A percentile compares a stretch with the other conserved stretches of the same genome.
phyloP scores from a whole-genome alignment of 2,888 invertebrate genomes.

The Gasteruption jaculator region DNA sequence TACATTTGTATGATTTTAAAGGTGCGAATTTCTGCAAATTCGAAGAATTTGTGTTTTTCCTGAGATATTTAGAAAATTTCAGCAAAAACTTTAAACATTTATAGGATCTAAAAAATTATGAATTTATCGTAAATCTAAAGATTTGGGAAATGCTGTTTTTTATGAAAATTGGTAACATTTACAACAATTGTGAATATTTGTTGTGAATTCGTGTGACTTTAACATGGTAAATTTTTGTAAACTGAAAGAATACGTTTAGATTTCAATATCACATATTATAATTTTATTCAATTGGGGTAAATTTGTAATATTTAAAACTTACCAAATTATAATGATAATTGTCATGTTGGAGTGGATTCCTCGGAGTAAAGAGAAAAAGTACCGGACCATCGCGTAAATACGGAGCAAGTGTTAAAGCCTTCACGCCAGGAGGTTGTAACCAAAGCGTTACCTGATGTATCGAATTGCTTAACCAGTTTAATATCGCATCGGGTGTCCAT shows the following conservation, averaged over 20 bases:
- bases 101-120: neutral
- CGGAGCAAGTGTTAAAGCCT: slow-evolving; percentile 65
- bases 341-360: slow-evolving; percentile 64
- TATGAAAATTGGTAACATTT: neutral
- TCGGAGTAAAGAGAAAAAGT: slow-evolving; percentile 73
- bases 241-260: no score
- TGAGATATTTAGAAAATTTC: no score
- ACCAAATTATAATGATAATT: slow-evolving; percentile 71
- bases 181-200: neutral
- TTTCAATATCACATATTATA: neutral
- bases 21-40: slow-evolving; percentile 4
- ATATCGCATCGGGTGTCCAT: slow-evolving; percentile 54
- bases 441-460: slow-evolving; percentile 63
- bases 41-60: slow-evolving; percentile 9
- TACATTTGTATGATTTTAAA: no score
- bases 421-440: slow-evolving; percentile 68
- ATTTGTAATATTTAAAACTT: slow-evolving; percentile 26
- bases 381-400: slow-evolving; percentile 68
- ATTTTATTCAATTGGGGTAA: no score
- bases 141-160: neutral
- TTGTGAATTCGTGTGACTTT: no score
- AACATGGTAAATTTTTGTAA: no score
- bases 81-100: neutral
- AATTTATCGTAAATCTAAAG: slow-evolving; percentile 7
- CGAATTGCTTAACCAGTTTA: slow-evolving; percentile 62